Evolutionary conservation across 2,113 vertebrate species (phyloP).

Genomic region (Clupea harengus): DNA sequence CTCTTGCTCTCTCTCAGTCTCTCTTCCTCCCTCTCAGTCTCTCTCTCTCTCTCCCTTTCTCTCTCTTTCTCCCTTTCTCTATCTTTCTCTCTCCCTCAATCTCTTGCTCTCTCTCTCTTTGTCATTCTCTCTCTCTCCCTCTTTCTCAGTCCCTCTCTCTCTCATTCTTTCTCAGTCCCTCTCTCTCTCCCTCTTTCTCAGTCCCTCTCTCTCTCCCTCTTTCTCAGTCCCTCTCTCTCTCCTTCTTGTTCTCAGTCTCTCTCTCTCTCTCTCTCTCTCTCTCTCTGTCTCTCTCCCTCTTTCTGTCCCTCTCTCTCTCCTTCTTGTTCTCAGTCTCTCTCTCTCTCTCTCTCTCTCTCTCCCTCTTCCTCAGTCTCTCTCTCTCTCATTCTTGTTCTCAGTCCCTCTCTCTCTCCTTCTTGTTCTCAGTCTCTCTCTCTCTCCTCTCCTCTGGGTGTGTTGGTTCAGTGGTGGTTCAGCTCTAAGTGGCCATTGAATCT

Average conservation of each 20-base stretch:
- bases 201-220: not conserved
- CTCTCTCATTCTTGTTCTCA: not conserved
- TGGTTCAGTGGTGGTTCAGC: not conserved
- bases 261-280: not conserved
- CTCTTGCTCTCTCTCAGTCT: not conserved
- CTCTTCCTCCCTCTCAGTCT: not conserved
- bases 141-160: too few species aligned
- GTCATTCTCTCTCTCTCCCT: not conserved
- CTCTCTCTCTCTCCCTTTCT: too few species aligned
- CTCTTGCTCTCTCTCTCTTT: not conserved
- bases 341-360: constrained; percentile 12
- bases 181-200: not conserved
- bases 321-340: not conserved
- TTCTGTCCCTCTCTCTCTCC: not conserved
- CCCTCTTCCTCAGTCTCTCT: not conserved
- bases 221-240: not conserved
- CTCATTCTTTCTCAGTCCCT: not conserved
- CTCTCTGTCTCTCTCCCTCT: not conserved
- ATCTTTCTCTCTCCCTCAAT: not conserved
- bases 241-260: not conserved
- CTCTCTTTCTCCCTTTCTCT: not conserved
- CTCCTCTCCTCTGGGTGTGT: not conserved
- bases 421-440: not conserved
- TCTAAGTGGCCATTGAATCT: constrained; percentile 5
- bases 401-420: not conserved